Conservation (phyloP, 2,113 vertebrate genomes). For the Azemiops feae region DNA sequence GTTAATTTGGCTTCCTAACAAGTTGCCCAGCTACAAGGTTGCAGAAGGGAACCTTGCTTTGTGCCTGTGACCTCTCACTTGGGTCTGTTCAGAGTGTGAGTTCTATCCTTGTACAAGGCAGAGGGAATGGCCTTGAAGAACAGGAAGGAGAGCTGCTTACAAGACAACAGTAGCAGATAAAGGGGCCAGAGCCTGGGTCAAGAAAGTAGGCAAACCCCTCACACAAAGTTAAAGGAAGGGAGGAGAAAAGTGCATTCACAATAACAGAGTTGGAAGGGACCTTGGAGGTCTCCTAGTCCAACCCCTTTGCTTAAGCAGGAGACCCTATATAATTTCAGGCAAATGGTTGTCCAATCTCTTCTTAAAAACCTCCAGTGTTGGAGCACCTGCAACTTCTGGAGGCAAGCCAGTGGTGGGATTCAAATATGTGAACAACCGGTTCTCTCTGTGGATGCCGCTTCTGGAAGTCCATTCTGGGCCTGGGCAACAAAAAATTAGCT, state of each 20-base stretch:
- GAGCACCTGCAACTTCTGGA: not conserved
- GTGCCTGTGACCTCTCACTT: not conserved
- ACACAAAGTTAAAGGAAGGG: not conserved
- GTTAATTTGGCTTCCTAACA: not conserved
- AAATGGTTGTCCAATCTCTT: not conserved
- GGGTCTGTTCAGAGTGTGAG: not conserved
- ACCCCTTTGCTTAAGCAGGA: not conserved
- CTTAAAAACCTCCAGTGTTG: not conserved
- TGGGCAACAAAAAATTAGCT: too few species aligned
- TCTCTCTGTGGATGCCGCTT: too few species aligned
- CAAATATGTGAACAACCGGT: too few species aligned
- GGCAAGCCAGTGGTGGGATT: not conserved
- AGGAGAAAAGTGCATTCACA: not conserved
- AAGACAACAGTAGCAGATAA: not conserved
- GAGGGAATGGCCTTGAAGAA: not conserved
- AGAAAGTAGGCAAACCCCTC: not conserved
- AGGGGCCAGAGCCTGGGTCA: not conserved
- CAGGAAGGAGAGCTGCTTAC: not conserved
- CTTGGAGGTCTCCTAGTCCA: not conserved
- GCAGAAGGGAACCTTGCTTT: not conserved
- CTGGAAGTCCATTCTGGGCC: too few species aligned
- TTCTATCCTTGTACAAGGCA: not conserved
- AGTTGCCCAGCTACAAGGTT: not conserved
- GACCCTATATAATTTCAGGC: not conserved
- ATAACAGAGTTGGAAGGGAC: not conserved